Conservation (phyloP, 2,113 vertebrate genomes). For the Tetrax tetrax region DNA sequence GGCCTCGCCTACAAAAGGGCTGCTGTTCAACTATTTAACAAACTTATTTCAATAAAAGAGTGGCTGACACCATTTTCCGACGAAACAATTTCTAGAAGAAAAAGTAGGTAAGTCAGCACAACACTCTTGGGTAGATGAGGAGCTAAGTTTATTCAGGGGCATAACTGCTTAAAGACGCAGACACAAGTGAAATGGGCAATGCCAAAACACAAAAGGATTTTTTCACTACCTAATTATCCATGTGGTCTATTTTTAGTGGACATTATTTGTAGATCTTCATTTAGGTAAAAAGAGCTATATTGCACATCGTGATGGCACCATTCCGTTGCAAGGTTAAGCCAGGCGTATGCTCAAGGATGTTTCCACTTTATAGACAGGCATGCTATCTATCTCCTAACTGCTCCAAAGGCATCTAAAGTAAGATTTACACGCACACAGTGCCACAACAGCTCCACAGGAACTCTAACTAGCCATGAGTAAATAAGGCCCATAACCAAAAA, state of each 20-base stretch:
- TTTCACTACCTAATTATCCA: neutral
- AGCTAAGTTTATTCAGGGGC: neutral
- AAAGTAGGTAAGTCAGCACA: neutral
- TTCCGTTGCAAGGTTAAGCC: neutral
- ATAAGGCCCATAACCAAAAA: slow-evolving; percentile 39
- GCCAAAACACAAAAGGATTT: neutral
- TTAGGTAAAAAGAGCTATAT: neutral
- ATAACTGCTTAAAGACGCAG: neutral
- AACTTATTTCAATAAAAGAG: neutral
- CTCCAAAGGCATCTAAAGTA: slow-evolving; percentile 2
- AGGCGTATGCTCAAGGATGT: neutral
- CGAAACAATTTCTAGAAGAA: neutral
- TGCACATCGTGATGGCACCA: neutral
- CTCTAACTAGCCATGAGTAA: slow-evolving; percentile 27
- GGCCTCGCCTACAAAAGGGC: neutral
- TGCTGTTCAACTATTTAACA: neutral
- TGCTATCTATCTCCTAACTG: neutral
- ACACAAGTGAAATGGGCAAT: neutral
- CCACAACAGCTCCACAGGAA: slow-evolving; percentile 3
- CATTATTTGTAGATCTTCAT: neutral
- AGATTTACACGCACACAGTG: slow-evolving; percentile 3
- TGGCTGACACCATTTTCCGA: neutral
- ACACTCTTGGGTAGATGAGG: neutral
- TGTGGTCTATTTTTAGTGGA: neutral
- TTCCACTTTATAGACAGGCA: neutral